Base-by-base conservation (phyloP, 1,140 invertebrate species). In the Anastrepha ludens region DNA sequence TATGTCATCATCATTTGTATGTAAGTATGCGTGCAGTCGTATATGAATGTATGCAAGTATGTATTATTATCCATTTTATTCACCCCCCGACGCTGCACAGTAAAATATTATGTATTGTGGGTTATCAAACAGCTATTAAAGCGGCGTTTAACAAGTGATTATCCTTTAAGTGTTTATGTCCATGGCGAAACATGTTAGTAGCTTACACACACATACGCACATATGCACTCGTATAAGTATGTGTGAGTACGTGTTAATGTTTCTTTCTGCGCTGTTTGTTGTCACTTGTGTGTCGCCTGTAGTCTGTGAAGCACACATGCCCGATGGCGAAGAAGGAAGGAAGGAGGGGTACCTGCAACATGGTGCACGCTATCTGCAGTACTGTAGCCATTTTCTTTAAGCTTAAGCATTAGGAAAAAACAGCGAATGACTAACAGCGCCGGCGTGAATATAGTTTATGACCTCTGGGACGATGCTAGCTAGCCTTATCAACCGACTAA, bases 121-220 rank as follows among this genome's bases (percentile, higher is more conserved):
- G 39, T 74, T 74, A 74, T 74, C 39, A 47, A 17, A 47, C 67
- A 74, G 1, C 15, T 5, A 74, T 87, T 87, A 74, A 87, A 65
- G 47, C 47, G 86, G 62, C 65, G 86, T 67, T 87, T 87, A 87
- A 74, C 86, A 74, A 87, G 86, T 41, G 62, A 87, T 87, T 87
- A 87, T 74, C 50, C 65, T 70, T n/a, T 70, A 55, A 41, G 47
- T 87, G 47, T 70, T 58, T 41, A 39, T 67, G 64, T 15, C 13
- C 64, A 55, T 20, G 5, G n/a, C 7, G 13, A 39, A 67, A 41
- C 20, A 6, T 47, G 67, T 39, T 0, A 74, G 39, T 13, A 74
- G 39, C 41, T 74, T 47, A 29, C 41, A 41, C 7, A 17, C 50
- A 11, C 6, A 11, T 11, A 11, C 2, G 50, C 50, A 55, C 6